phyloP scores from a whole-genome alignment of 2,888 invertebrate species.

The Rhamnusium bicolor region DNA sequence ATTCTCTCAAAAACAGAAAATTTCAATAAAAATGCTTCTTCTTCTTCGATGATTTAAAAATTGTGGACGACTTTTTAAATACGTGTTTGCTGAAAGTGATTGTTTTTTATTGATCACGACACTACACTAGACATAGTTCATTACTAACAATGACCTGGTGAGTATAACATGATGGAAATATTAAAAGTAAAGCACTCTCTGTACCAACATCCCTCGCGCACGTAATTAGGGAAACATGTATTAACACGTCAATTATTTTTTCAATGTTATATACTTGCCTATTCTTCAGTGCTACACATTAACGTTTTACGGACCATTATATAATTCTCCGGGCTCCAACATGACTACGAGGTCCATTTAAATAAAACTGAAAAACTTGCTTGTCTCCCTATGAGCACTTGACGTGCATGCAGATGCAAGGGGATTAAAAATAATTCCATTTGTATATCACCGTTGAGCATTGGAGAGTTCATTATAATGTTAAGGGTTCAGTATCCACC shows the following conservation, averaged over 20 bases:
- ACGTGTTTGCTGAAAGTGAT: no score
- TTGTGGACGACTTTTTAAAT: no score
- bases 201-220: background rate
- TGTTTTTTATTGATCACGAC: no score
- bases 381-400: constrained; percentile 44
- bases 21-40: no score
- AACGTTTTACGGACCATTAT: constrained; percentile 14
- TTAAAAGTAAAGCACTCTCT: background rate
- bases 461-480: constrained; percentile 58
- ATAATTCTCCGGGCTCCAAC: background rate
- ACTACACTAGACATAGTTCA: background rate
- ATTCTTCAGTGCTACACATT: constrained; percentile 2
- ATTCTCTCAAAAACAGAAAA: no score
- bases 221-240: constrained; percentile 23
- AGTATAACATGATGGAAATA: background rate
- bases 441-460: constrained; percentile 54
- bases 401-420: constrained; percentile 49
- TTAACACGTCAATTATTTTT: constrained; percentile 28
- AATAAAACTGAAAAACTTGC: constrained; percentile 41
- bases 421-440: constrained; percentile 58
- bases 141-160: background rate
- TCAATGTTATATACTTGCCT: constrained; percentile 25
- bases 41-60: no score
- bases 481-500: constrained; percentile 49
- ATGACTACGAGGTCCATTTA: constrained; percentile 30